phyloP scores from a whole-genome alignment of 2,888 invertebrate genomes.

The Agonum fuliginosum region DNA sequence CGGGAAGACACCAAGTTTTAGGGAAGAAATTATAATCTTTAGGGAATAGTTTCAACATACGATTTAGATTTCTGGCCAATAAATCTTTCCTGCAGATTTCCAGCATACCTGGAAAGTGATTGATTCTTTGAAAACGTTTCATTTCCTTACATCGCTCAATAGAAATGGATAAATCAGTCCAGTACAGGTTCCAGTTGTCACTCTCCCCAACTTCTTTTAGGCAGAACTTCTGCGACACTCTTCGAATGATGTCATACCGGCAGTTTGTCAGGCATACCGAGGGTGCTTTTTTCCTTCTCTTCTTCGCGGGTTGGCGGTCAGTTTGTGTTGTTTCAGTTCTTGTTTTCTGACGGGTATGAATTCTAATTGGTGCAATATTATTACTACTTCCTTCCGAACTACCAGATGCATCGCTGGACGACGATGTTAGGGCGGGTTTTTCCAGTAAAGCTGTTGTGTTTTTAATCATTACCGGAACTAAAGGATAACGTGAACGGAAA shows the following conservation, averaged over 20 bases:
- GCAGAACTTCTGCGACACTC: conserved; percentile 81
- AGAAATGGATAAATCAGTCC: conserved; percentile 92
- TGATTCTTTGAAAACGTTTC: conserved; percentile 94
- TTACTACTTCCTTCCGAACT: conserved; percentile 61
- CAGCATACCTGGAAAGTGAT: conserved; percentile 87
- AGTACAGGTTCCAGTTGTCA: conserved; percentile 92
- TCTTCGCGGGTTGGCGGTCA: conserved; percentile 58
- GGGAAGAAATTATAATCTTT: conserved; percentile 95
- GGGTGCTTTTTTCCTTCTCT: conserved; percentile 67
- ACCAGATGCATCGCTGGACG: conserved; percentile 58
- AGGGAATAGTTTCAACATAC: conserved; percentile 91
- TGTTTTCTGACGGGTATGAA: conserved; percentile 31
- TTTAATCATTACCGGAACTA: conserved; percentile 35
- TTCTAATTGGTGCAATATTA: conserved; percentile 19
- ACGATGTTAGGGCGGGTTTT: conserved; percentile 55
- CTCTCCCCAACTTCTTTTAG: conserved; percentile 87
- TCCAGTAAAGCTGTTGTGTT: background rate
- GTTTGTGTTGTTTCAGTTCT: conserved; percentile 47
- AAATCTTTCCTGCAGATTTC: conserved; percentile 85
- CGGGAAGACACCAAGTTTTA: conserved; percentile 94
- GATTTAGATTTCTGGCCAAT: conserved; percentile 90
- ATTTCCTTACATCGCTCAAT: conserved; percentile 92
- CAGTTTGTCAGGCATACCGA: conserved; percentile 83
- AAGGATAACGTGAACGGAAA: background rate
- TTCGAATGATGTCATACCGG: conserved; percentile 83